Conservation (phyloP, 1,140 invertebrate species). For the Protaetia brevitarsis region DNA sequence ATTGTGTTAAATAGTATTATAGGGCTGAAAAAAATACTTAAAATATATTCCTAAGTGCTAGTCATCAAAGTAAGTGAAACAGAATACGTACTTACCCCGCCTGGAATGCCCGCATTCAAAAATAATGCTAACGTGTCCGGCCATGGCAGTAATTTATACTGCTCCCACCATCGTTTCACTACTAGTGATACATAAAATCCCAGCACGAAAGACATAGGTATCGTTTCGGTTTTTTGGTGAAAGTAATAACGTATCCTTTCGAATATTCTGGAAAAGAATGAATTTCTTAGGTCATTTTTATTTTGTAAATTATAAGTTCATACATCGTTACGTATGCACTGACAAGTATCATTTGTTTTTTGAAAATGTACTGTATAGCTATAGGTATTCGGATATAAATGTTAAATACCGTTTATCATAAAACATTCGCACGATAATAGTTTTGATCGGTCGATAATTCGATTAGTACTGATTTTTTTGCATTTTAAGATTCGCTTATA, state of each 20-base stretch:
- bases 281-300: too few species aligned
- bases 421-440: too few species aligned
- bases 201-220: conserved; percentile 90
- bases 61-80: background rate
- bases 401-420: too few species aligned
- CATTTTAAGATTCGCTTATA: too few species aligned
- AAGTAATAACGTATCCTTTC: conserved; percentile 79
- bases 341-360: too few species aligned
- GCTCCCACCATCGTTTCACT: conserved; percentile 90
- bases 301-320: too few species aligned
- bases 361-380: too few species aligned
- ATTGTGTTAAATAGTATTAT: too few species aligned
- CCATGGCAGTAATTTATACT: conserved; percentile 86
- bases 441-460: too few species aligned
- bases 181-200: conserved; percentile 92
- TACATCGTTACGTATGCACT: too few species aligned
- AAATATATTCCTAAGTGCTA: background rate
- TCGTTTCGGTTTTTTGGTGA: conserved; percentile 75
- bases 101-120: conserved; percentile 85
- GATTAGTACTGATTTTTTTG: too few species aligned
- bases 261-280: conserved; percentile 80
- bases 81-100: conserved; percentile 69
- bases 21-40: background rate
- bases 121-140: conserved; percentile 86
- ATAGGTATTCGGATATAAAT: too few species aligned